phyloP scores from a whole-genome alignment of 2,113 vertebrate genomes.

The Sisor rabdophorus region DNA sequence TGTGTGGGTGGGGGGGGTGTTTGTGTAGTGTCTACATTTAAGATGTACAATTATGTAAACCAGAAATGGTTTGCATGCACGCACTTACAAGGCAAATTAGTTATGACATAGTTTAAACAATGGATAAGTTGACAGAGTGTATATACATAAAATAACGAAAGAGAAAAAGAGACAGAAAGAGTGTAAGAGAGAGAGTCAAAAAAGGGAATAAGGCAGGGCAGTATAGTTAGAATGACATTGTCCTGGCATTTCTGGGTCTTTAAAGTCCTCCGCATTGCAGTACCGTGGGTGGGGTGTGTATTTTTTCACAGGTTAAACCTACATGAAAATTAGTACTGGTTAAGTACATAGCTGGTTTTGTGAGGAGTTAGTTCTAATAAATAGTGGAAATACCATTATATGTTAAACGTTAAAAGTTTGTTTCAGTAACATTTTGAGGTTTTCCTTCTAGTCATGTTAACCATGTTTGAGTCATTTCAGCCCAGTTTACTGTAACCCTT shows the following conservation, averaged over 20 bases:
- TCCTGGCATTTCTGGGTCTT: slow-evolving; percentile 45
- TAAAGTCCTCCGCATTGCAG: slow-evolving; percentile 40
- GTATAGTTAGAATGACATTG: slow-evolving; percentile 43
- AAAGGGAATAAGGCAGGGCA: slow-evolving; percentile 8
- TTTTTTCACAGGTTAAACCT: slow-evolving; percentile 7
- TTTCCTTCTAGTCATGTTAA: slow-evolving; percentile 4
- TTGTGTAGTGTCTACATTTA: not conserved
- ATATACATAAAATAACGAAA: not conserved
- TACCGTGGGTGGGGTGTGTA: slow-evolving; percentile 9
- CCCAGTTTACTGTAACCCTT: not conserved
- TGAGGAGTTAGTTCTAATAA: too few relatives aligned
- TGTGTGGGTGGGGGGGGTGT: too few relatives aligned
- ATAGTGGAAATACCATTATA: too few relatives aligned
- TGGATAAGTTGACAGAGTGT: not conserved
- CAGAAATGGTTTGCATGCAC: not conserved
- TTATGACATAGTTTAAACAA: not conserved
- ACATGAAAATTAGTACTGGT: not conserved
- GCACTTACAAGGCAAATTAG: not conserved
- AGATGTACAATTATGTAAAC: not conserved
- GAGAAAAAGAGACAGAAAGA: not conserved
- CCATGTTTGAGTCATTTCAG: slow-evolving; percentile 5
- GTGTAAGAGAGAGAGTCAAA: not conserved
- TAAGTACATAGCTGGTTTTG: too few relatives aligned
- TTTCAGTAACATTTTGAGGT: not conserved
- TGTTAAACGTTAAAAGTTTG: too few relatives aligned